Evolutionary conservation across 2,888 invertebrate species (phyloP).

Genomic region (Lumbricus terrestris): DNA sequence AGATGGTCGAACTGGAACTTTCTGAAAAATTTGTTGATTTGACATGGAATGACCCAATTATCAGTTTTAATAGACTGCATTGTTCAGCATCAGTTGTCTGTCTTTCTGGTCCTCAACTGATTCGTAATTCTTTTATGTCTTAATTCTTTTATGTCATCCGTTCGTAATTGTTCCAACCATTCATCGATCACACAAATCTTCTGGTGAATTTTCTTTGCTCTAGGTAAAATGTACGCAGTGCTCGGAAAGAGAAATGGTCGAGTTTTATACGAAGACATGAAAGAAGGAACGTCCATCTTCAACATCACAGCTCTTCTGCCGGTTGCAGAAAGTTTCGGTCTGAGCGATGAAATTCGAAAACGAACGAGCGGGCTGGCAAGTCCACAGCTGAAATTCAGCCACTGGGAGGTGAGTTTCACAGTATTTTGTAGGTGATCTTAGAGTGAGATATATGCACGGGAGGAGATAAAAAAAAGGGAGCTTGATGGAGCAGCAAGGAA

Average conservation of each 20-base stretch:
- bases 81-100: not conserved
- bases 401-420: constrained; percentile 81
- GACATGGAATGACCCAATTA: too few species aligned
- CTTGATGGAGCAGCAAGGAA: not conserved
- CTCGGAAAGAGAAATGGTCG: constrained; percentile 83
- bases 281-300: constrained; percentile 83
- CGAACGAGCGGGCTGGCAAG: constrained; percentile 93
- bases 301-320: constrained; percentile 85
- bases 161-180: not conserved
- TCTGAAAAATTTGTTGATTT: too few species aligned
- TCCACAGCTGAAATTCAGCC: constrained; percentile 92
- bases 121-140: not conserved
- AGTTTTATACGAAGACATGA: constrained; percentile 83
- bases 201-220: not conserved
- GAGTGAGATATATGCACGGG: not conserved
- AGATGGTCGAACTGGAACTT: too few species aligned
- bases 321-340: constrained; percentile 92
- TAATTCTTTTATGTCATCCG: not conserved
- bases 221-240: constrained; percentile 72
- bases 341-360: constrained; percentile 89
- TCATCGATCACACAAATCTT: not conserved
- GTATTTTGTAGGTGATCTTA: not conserved
- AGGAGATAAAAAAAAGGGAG: not conserved
- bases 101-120: not conserved
- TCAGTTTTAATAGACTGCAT: not conserved